Evolutionary conservation across 2,888 invertebrate genomes (phyloP).

Genomic region (Tipula unca): DNA sequence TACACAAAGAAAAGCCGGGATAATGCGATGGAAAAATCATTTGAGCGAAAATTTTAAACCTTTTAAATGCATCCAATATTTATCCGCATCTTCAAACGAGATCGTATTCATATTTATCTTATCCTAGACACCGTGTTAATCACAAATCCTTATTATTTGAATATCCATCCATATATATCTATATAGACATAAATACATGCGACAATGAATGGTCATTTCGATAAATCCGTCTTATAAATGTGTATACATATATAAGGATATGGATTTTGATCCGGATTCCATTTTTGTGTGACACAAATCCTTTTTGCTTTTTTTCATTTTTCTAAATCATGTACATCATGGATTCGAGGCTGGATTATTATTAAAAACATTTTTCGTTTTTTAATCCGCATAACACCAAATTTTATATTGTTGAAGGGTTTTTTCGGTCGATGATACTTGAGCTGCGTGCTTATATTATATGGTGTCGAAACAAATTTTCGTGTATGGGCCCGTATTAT

Average conservation of each 20-base stretch:
- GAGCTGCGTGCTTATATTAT: not conserved
- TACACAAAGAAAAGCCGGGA: not conserved
- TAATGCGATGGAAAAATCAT: conserved; percentile 14
- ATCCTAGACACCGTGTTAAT: not conserved
- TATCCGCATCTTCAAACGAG: not conserved
- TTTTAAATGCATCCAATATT: conserved; percentile 17
- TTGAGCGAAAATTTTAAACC: conserved; percentile 9
- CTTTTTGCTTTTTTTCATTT: not conserved
- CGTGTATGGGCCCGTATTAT: not conserved
- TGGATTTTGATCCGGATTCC: not conserved
- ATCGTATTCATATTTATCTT: not conserved
- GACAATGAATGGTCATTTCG: not conserved
- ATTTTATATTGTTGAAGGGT: not conserved
- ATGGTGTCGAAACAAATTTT: not conserved
- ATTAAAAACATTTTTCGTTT: not conserved
- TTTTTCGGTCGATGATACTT: not conserved
- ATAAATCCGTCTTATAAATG: not conserved
- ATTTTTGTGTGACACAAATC: not conserved
- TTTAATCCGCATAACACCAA: not conserved
- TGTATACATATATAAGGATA: not conserved
- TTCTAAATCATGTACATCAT: not conserved
- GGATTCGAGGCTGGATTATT: not conserved
- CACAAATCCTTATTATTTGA: conserved; percentile 4
- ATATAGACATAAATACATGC: not conserved
- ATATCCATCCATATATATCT: no score